These are phyloP conservation scores for Aphelenchoides bicaudatus DNA, from an alignment of 2,888 invertebrate species.

Conservation along the genomic window DNA sequence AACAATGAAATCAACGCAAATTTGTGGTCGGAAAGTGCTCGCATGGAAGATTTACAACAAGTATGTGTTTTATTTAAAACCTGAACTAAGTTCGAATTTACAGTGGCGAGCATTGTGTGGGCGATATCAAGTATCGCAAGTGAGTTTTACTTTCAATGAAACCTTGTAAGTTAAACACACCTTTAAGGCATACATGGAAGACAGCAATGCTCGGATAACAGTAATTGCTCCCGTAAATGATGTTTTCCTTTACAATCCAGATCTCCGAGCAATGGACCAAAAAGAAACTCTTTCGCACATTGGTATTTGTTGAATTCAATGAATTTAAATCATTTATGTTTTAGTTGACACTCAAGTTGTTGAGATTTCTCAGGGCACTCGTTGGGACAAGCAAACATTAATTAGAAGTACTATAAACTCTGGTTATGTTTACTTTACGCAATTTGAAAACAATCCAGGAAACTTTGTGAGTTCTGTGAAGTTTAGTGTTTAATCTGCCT, in stretches of 20 bases:
- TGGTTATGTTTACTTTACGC: slow-evolving; percentile 60
- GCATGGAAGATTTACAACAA: slow-evolving; percentile 57
- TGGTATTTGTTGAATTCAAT: slow-evolving; percentile 35
- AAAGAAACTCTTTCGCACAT: slow-evolving; percentile 61
- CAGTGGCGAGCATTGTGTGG: slow-evolving; percentile 55
- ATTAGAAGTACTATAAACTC: slow-evolving; percentile 58
- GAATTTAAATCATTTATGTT: no score
- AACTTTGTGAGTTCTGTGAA: slow-evolving; percentile 54
- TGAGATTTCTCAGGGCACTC: slow-evolving; percentile 48
- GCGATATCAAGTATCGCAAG: slow-evolving; percentile 57
- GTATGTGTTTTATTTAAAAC: slow-evolving; percentile 27
- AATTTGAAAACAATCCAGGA: slow-evolving; percentile 61
- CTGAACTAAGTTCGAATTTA: slow-evolving; percentile 19
- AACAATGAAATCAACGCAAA: slow-evolving; percentile 34
- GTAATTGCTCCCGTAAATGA: slow-evolving; percentile 61
- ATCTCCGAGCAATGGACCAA: slow-evolving; percentile 57
- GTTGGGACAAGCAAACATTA: slow-evolving; percentile 59
- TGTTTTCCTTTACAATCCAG: slow-evolving; percentile 60
- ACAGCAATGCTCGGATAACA: slow-evolving; percentile 53
- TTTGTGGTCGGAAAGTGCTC: slow-evolving; percentile 56
- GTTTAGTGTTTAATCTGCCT: not conserved
- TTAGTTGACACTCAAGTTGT: slow-evolving; percentile 59
- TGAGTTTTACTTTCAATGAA: no score
- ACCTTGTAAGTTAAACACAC: no score
- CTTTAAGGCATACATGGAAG: slow-evolving; percentile 59